Evolutionary conservation across 1,140 invertebrate genomes (phyloP).

Genomic region (Holcopasites calliopsidis): DNA sequence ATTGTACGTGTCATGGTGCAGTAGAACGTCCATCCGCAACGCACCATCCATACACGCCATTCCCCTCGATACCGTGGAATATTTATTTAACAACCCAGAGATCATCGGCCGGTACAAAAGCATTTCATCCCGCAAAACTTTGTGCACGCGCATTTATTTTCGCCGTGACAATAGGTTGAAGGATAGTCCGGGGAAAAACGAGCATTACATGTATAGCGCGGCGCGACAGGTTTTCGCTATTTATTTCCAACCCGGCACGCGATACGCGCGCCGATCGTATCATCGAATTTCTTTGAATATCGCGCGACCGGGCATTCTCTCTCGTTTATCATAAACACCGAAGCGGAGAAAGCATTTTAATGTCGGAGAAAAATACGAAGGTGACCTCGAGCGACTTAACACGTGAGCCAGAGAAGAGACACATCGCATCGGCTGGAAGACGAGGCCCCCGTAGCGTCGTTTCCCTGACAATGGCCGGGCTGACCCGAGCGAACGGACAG

Average conservation of each 20-base stretch:
- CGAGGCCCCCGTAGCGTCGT: conserved; percentile 37
- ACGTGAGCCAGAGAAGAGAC: conserved; percentile 30
- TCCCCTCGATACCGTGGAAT: background rate
- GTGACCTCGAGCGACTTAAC: background rate
- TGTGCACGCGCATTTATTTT: background rate
- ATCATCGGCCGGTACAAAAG: background rate
- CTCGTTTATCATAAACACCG: background rate
- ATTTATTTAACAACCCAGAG: background rate
- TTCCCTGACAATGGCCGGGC: conserved; percentile 69
- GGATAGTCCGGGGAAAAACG: background rate
- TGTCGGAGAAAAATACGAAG: background rate
- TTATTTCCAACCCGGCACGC: background rate
- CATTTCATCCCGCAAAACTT: background rate
- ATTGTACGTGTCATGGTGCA: background rate
- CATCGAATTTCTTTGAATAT: conserved; percentile 8
- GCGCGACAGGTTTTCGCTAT: conserved; percentile 12
- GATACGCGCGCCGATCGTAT: conserved; percentile 10
- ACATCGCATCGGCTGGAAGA: conserved; percentile 18
- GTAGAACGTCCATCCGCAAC: background rate
- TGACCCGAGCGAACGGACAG: conserved; percentile 68
- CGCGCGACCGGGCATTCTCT: background rate
- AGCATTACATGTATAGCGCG: background rate
- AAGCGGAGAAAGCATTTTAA: too few species aligned
- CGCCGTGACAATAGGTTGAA: background rate
- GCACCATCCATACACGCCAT: too few species aligned